Evolutionary conservation across 1,140 invertebrate genomes (phyloP).

Genomic region (Drosophila fuyamai): DNA sequence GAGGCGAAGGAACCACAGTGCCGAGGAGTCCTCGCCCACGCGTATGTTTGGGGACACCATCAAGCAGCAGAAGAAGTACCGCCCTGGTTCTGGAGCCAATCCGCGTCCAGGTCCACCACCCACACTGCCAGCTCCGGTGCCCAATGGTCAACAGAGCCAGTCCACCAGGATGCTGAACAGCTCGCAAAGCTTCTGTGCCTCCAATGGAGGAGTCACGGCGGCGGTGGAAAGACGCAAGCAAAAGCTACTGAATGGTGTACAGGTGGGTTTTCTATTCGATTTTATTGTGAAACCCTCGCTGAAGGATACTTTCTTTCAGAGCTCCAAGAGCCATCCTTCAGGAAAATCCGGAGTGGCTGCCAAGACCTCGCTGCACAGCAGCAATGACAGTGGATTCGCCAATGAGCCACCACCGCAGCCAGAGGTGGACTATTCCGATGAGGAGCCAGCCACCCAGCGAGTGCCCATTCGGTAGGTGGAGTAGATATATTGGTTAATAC

Average conservation of each 20-base stretch:
- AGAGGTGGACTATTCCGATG: constrained; percentile 95
- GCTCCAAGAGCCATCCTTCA: constrained; percentile 60
- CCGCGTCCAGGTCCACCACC: constrained; percentile 87
- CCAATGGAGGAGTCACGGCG: constrained; percentile 70
- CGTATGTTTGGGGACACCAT: constrained; percentile 86
- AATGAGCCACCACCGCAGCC: constrained; percentile 94
- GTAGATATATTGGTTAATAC: background rate
- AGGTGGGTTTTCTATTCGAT: constrained; percentile 18
- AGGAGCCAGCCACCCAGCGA: constrained; percentile 89
- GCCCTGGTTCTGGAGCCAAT: constrained; percentile 58
- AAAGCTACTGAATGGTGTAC: constrained; percentile 71
- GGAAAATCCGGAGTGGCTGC: constrained; percentile 85
- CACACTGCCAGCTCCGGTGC: constrained; percentile 88
- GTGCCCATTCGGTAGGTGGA: constrained; percentile 89
- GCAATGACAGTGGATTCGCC: constrained; percentile 95
- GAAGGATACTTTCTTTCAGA: constrained; percentile 10
- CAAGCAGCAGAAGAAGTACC: constrained; percentile 82
- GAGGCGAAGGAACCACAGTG: constrained; percentile 73
- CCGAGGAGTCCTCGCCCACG: constrained; percentile 86
- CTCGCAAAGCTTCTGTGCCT: constrained; percentile 86
- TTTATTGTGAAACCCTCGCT: too few species aligned
- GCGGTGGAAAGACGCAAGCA: constrained; percentile 79
- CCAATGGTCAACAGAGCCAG: constrained; percentile 77
- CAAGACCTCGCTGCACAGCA: constrained; percentile 93
- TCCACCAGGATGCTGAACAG: constrained; percentile 84